These are phyloP conservation scores for Labrus mixtus DNA, from an alignment of 2,113 vertebrate species.

Conservation along the genomic window DNA sequence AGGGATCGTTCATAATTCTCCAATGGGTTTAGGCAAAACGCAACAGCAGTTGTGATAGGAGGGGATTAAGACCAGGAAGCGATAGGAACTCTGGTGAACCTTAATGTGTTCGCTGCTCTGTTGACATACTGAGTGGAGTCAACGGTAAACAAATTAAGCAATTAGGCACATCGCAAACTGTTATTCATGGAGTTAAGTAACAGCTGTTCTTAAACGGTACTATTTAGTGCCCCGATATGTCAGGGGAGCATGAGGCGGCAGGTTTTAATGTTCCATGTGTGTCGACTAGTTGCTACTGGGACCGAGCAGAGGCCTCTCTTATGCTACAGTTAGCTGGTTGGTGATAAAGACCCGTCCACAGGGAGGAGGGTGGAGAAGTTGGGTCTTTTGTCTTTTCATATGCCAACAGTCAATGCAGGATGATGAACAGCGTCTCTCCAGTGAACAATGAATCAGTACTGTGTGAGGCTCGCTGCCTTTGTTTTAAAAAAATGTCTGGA, in stretches of 20 bases:
- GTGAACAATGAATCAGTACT: slow-evolving; percentile 44
- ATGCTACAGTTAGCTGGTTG: slow-evolving; percentile 35
- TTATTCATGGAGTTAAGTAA: slow-evolving; percentile 73
- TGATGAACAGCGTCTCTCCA: slow-evolving; percentile 37
- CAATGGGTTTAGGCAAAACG: slow-evolving; percentile 61
- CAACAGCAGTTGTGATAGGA: slow-evolving; percentile 56
- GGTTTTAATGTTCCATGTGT: slow-evolving; percentile 51
- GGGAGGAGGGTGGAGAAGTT: slow-evolving; percentile 35
- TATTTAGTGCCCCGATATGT: slow-evolving; percentile 65
- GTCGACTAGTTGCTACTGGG: slow-evolving; percentile 41
- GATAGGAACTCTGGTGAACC: slow-evolving; percentile 57
- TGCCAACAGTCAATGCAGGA: slow-evolving; percentile 40
- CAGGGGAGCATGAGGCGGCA: slow-evolving; percentile 54
- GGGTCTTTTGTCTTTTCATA: slow-evolving; percentile 50
- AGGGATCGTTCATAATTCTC: slow-evolving; percentile 73
- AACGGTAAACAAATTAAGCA: slow-evolving; percentile 77
- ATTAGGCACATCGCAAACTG: slow-evolving; percentile 70
- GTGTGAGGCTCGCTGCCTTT: slow-evolving; percentile 25
- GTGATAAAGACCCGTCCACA: slow-evolving; percentile 42
- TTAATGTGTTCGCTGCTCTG: slow-evolving; percentile 64
- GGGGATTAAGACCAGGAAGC: slow-evolving; percentile 66
- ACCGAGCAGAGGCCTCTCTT: slow-evolving; percentile 12
- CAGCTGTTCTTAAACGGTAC: slow-evolving; percentile 74
- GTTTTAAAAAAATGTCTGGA: slow-evolving; percentile 23
- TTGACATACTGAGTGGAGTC: slow-evolving; percentile 59